Evolutionary conservation across 2,113 vertebrate species (phyloP).

Genomic region (Oncorhynchus gorbuscha): DNA sequence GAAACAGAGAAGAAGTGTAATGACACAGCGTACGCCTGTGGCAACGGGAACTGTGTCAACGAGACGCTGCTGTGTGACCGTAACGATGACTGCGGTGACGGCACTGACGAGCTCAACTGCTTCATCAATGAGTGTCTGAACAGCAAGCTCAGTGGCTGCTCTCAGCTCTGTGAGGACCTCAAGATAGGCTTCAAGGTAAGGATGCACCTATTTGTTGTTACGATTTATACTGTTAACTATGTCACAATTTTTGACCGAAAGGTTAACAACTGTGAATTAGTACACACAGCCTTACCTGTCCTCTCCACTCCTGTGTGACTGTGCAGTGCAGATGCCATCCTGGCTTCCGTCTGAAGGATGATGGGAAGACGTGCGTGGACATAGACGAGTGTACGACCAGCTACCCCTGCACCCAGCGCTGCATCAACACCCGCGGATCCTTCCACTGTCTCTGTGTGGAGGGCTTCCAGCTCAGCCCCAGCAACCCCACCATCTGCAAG

Average conservation of each 20-base stretch:
- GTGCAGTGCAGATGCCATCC: slow-evolving; percentile 90
- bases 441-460: slow-evolving; percentile 93
- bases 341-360: slow-evolving; percentile 92
- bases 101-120: slow-evolving; percentile 91
- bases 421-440: slow-evolving; percentile 92
- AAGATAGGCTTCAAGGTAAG: slow-evolving; percentile 92
- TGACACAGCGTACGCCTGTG: slow-evolving; percentile 83
- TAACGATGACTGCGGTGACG: slow-evolving; percentile 86
- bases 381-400: slow-evolving; percentile 91
- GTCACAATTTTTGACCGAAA: not conserved
- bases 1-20: slow-evolving; percentile 89
- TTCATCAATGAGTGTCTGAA: slow-evolving; percentile 94
- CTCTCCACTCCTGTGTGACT: slow-evolving; percentile 11
- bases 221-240: not conserved
- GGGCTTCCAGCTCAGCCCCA: slow-evolving; percentile 81
- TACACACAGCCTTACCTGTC: slow-evolving; percentile 10
- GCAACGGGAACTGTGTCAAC: slow-evolving; percentile 82
- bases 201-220: slow-evolving; percentile 69
- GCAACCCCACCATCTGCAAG: slow-evolving; percentile 92
- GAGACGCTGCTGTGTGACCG: slow-evolving; percentile 86
- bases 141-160: slow-evolving; percentile 90
- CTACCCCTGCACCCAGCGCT: slow-evolving; percentile 94
- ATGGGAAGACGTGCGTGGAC: slow-evolving; percentile 90
- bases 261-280: not conserved
- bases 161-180: slow-evolving; percentile 92